Evolutionary conservation across 2,888 invertebrate species (phyloP), one percentile per base, ranked within the genome.

Genomic region (Thereva nobilitata): DNA sequence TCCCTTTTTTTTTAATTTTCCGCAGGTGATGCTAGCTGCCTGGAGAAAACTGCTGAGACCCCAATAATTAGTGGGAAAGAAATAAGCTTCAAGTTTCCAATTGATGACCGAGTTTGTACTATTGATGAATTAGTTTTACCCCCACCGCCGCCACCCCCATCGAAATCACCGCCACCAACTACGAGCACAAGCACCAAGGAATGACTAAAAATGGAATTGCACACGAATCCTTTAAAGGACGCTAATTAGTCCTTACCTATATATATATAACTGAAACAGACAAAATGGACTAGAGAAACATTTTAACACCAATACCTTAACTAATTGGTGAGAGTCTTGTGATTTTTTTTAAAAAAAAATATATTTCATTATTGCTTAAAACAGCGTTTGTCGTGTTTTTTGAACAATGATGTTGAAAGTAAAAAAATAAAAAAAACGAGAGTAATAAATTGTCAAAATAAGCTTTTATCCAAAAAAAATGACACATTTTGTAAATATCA

Each of bases 11-110:
- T 47, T 40, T 40, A 40, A 38, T 53, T n/a, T 40, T 4, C 23
- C 53, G 54, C 41, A 49, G 65, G 55, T 37, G 65, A 55, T 7
- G 49, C 6, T 42, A 56, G 42, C 47, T 65, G 56, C 37, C 35
- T 65, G 35, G 65, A 56, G 35, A 65, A 65, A 42, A 38, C 38
- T n/a, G 35, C 55, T 54, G 54, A 56, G 49, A 12, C 50, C 8
- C 66, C 66, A 12, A 70, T 71, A 42, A 72, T 73, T 68, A 71
- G 63, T 56, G 75, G 74, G 70, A 80, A 78, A 67, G 85, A 86
- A 75, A 84, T 86, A 71, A 85, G 83, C 78, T 85, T 86, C 74
- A 85, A 85, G 76, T 85, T 86, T 77, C 84, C 85, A 42, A 79
- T 84, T 66, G 79, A 80, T 69, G 80, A 79, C 73, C 78, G 79